Evolutionary conservation across 2,113 vertebrate genomes (phyloP).

Genomic region (Petrocephalus microphthalmus): DNA sequence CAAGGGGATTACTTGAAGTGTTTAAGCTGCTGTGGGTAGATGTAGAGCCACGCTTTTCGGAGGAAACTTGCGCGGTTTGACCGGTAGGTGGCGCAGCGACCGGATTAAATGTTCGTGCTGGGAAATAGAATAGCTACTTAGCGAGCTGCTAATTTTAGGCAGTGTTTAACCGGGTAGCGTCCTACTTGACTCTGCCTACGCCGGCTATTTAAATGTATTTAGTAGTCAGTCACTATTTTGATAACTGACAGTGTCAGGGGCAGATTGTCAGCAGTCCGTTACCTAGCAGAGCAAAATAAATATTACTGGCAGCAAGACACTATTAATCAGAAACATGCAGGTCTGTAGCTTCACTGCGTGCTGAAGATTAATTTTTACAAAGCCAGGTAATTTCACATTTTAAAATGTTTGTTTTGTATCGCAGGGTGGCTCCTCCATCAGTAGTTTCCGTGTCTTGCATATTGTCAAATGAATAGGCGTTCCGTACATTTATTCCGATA

Average conservation of each 20-base stretch:
- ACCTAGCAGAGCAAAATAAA: slow-evolving; percentile 5
- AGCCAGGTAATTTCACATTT: neutral
- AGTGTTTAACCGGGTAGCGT: neutral
- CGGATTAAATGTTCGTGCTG: slow-evolving; percentile 14
- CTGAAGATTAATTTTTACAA: neutral
- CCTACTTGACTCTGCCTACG: neutral
- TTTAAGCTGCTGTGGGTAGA: slow-evolving; percentile 36
- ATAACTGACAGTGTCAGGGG: neutral
- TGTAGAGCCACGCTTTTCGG: slow-evolving; percentile 49
- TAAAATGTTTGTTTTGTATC: neutral
- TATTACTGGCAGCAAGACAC: slow-evolving; percentile 6
- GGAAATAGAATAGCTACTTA: neutral
- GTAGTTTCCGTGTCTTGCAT: neutral
- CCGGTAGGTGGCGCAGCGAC: slow-evolving; percentile 53
- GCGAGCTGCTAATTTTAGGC: slow-evolving; percentile 3
- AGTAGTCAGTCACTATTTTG: neutral
- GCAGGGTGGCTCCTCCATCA: neutral
- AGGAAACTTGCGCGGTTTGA: slow-evolving; percentile 50
- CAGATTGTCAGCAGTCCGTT: neutral
- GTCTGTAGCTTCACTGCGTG: neutral
- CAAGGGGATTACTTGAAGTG: slow-evolving; percentile 21
- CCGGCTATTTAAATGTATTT: neutral
- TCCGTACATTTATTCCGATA: neutral
- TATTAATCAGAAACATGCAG: slow-evolving; percentile 4
- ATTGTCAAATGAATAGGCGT: neutral